Evolutionary conservation across 2,113 vertebrate species (phyloP).

Genomic region (Corapipo altera): DNA sequence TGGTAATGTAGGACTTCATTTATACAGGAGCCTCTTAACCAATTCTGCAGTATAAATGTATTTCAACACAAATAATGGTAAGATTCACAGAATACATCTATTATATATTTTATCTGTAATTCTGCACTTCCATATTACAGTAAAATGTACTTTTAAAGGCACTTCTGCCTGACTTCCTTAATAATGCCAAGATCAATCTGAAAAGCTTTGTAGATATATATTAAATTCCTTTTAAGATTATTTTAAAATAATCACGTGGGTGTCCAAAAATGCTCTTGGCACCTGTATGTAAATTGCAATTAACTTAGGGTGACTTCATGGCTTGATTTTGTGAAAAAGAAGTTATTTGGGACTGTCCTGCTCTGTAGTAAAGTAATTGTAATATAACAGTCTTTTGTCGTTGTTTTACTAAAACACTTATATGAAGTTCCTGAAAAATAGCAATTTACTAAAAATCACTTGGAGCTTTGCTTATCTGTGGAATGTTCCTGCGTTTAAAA

Average conservation of each 20-base stretch:
- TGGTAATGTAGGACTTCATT: neutral
- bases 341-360: constrained; percentile 1
- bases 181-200: neutral
- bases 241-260: neutral
- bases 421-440: constrained; percentile 32
- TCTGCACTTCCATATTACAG: neutral
- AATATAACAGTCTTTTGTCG: neutral
- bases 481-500: constrained; percentile 31
- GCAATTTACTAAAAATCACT: constrained; percentile 31
- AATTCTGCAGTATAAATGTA: neutral
- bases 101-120: neutral
- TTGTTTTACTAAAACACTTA: constrained; percentile 20
- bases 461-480: constrained; percentile 1
- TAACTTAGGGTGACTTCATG: neutral
- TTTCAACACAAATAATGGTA: neutral
- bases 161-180: neutral
- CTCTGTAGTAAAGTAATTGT: neutral
- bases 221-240: neutral
- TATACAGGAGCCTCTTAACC: neutral
- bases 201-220: neutral
- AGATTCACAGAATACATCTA: neutral
- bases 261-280: neutral
- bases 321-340: constrained; percentile 25
- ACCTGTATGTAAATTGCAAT: neutral
- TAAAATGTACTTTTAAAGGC: neutral